Evolutionary conservation across 1,140 invertebrate genomes (phyloP).

Genomic region (Latrodectus geometricus): DNA sequence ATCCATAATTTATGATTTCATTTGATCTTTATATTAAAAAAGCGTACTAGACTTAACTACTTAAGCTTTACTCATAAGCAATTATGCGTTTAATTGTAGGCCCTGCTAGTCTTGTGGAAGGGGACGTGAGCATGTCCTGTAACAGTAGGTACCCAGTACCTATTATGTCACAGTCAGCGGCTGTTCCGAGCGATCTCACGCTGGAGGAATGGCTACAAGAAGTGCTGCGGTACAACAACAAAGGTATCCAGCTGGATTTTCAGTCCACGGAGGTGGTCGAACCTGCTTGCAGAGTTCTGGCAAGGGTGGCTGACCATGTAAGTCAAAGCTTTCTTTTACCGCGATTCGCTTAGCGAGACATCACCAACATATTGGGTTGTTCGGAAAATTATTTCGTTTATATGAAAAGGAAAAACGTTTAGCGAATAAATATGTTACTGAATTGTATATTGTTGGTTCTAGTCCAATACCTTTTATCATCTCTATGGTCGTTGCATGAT

Average conservation of each 20-base stretch:
- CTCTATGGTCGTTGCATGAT: no score
- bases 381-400: no score
- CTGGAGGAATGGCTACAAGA: constrained; percentile 71
- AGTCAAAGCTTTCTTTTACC: constrained; percentile 34
- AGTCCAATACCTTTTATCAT: no score
- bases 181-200: constrained; percentile 79
- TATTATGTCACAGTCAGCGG: constrained; percentile 88
- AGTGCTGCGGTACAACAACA: constrained; percentile 67
- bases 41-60: no score
- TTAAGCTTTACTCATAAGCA: not conserved
- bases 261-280: constrained; percentile 84
- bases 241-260: constrained; percentile 90
- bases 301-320: constrained; percentile 71
- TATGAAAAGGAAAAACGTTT: no score
- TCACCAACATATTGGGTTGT: no score
- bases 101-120: constrained; percentile 78
- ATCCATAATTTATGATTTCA: no score
- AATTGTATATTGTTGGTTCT: no score
- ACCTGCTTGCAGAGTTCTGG: constrained; percentile 74
- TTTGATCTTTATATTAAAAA: no score
- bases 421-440: no score
- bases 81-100: constrained; percentile 2
- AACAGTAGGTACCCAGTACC: constrained; percentile 72
- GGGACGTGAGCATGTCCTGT: constrained; percentile 80
- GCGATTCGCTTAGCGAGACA: no score